Evolutionary conservation across 2,888 invertebrate species (phyloP).

Genomic region (Helicoverpa assulta): DNA sequence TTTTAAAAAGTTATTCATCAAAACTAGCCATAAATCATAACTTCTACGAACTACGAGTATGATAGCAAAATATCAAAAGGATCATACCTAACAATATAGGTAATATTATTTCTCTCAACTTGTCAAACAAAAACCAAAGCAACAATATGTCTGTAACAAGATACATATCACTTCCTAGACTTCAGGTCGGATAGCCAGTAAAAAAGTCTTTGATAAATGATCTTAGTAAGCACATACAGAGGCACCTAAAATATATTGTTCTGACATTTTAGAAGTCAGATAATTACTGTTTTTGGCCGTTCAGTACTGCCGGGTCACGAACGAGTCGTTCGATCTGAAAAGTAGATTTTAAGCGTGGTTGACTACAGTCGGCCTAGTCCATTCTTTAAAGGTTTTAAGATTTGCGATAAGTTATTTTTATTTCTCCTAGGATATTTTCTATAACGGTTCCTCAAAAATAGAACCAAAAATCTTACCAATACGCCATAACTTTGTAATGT

Average conservation of each 20-base stretch:
- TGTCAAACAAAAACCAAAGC: slow-evolving; percentile 22
- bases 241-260: background rate
- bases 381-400: no score
- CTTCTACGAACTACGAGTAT: no score
- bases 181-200: slow-evolving; percentile 26
- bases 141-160: slow-evolving; percentile 21
- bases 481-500: slow-evolving; percentile 79
- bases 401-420: no score
- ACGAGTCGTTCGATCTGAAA: no score
- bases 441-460: background rate
- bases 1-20: no score
- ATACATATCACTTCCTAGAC: slow-evolving; percentile 18
- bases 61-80: background rate
- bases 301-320: no score
- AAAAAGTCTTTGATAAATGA: background rate
- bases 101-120: background rate
- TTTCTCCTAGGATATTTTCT: no score
- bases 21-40: no score
- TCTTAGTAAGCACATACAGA: background rate
- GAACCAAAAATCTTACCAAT: slow-evolving; percentile 69
- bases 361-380: no score
- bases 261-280: no score
- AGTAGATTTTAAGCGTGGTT: no score
- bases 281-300: no score
- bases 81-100: background rate